Evolutionary conservation across 2,888 invertebrate species (phyloP), one percentile per base, ranked within the genome.

Genomic region (Pristionchus maxplancki): DNA sequence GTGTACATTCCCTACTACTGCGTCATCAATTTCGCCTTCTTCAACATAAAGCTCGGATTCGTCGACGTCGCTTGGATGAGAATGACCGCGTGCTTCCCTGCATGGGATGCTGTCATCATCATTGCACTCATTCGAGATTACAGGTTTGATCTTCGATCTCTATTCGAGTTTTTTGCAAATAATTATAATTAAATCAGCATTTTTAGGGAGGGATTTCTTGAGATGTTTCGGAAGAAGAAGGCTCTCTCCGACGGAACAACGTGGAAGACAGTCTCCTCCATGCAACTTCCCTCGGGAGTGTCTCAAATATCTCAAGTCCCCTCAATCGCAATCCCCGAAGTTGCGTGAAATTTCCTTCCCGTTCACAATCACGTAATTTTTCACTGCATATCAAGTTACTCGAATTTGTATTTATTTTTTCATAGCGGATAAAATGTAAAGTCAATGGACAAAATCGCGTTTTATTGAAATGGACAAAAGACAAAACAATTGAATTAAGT

Each of bases 1-100:
- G 71, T 71, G 71, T 71, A 71, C 71, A 71, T 71, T 71, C 71
- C 71, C 71, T 71, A 71, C 71, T 71, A 31, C 37, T 71, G 71
- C 71, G 31, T 71, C 71, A 71, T 71, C 71, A 71, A 71, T 37
- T 71, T 71, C 37, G 34, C 71, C 71, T 71, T 71, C 37, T 71
- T 71, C 71, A 37, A 71, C 37, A 31, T 71, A 6, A 31, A 31
- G 5, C 71, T 71, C 71, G 31, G 31, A 0, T 71, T 71, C 71
- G 71, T 71, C 20, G 71, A 71, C 31, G 37, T 34, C 20, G 71
- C 71, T 4, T 71, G 71, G 71, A 71, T 71, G 71, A 34, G 71
- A 34, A 71, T 71, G 71, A 71, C 71, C 20, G 71, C 71, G 0
- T 71, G 71, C 37, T 71, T 71, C 9, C 71, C 71, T 24, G 71